Evolutionary conservation across 2,797 vertebrate species (phyloP).

Genomic region (Diplodus sargus): DNA sequence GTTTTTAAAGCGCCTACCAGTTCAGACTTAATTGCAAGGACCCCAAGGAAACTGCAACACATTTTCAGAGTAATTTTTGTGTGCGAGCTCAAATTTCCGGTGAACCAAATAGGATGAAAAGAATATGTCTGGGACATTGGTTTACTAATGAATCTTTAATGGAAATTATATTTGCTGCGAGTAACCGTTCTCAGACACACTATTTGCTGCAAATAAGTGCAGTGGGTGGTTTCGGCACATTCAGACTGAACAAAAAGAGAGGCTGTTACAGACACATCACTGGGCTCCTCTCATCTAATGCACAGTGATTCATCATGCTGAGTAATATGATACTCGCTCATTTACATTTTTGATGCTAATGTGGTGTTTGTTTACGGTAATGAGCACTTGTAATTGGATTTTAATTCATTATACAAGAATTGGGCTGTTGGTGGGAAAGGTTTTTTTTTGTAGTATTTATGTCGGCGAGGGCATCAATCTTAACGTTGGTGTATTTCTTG

Average conservation of each 20-base stretch:
- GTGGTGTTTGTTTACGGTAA: constrained; percentile 74
- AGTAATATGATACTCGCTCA: constrained; percentile 55
- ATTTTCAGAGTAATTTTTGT: constrained; percentile 39
- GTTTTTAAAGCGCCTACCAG: constrained; percentile 33
- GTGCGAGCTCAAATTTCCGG: constrained; percentile 28
- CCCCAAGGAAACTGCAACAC: constrained; percentile 31
- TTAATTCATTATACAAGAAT: constrained; percentile 67
- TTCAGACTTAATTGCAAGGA: constrained; percentile 52
- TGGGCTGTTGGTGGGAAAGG: constrained; percentile 27
- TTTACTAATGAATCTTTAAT: constrained; percentile 71
- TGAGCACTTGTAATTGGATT: constrained; percentile 72
- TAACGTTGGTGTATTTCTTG: constrained; percentile 21
- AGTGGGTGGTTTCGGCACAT: constrained; percentile 30
- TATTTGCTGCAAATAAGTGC: constrained; percentile 42
- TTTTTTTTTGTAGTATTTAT: constrained; percentile 7
- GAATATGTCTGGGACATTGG: constrained; percentile 45
- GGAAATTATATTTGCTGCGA: constrained; percentile 57
- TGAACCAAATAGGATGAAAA: constrained; percentile 64
- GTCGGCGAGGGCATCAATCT: constrained; percentile 41
- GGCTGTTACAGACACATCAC: constrained; percentile 33
- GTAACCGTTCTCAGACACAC: constrained; percentile 42
- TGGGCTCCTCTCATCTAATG: constrained; percentile 33
- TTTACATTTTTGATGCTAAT: constrained; percentile 74
- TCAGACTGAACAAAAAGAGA: constrained; percentile 48
- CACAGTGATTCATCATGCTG: constrained; percentile 60